Base-by-base conservation (phyloP, 2,113 vertebrate species). In the Glaucomys volans region DNA sequence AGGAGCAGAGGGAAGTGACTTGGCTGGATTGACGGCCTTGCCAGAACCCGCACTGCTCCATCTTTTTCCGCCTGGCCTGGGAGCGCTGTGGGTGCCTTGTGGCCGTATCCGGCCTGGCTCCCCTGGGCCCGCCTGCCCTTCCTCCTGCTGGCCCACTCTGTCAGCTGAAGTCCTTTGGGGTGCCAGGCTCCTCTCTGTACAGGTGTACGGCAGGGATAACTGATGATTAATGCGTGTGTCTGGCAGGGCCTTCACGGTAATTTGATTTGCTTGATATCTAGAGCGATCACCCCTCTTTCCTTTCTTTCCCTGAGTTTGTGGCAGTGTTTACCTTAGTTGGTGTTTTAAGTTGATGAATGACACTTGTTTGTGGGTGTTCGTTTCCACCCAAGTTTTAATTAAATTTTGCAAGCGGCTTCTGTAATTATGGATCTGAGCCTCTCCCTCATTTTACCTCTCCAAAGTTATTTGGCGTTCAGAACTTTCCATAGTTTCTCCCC, bases 201-300 rank as follows among this genome's bases (percentile, higher is more conserved):
- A 97, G 97, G 97, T 97, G 97, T 95, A 95, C 59, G 3, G 67
- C 92, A n/a, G 76, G 97, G 97, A 97, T 98, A 97, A 95, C 95
- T 3, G 30, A 47, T 97, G 98, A 97, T 98, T 74, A 97, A 98
- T 97, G 96, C 54, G 0, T 28, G 72, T 95, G 97, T 98, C 96
- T 95, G 82, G 90, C 76, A 12, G 17, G 97, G 87, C 94, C 97
- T 95, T 94, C 69, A 10, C 90, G 95, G 95, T 97, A 97, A 98
- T 98, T 97, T 95, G 97, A 97, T 97, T 97, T 96, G 92, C 80
- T 96, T 97, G 95, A 97, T 98, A 97, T 95, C 96, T 87, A 28
- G 87, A 95, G 91, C 64, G 95, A 94, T 97, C 54, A 16, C 90
- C 40, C 74, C 47, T 86, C 75, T 71, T 92, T 62, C 71, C 69